phyloP scores from a whole-genome alignment of 1,140 invertebrate genomes.

The Uloborus diversus region DNA sequence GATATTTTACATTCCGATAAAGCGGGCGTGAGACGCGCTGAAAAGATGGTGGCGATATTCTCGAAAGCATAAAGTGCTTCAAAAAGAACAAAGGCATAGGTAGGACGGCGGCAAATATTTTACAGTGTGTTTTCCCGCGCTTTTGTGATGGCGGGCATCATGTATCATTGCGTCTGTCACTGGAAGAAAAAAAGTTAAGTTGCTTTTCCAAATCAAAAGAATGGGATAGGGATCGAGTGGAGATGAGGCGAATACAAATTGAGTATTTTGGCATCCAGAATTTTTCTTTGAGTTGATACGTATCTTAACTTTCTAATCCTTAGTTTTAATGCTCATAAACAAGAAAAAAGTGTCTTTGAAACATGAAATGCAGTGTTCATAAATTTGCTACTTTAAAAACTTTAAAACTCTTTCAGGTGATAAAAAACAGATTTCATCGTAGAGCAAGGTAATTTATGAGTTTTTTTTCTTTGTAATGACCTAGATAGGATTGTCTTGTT shows the following conservation, averaged over 20 bases:
- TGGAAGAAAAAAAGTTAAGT: constrained; percentile 1
- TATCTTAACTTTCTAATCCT: too few species aligned
- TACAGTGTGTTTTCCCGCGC: constrained; percentile 33
- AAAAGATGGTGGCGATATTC: constrained; percentile 19
- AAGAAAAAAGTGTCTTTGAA: too few species aligned
- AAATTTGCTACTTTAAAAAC: too few species aligned
- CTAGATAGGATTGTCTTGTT: too few species aligned
- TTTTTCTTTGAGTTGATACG: too few species aligned
- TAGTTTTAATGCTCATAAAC: too few species aligned
- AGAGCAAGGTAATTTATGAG: too few species aligned
- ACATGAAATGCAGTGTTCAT: too few species aligned
- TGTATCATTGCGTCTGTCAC: constrained; percentile 35
- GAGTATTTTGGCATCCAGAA: too few species aligned
- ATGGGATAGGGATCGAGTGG: neutral
- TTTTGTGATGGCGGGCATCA: constrained; percentile 33
- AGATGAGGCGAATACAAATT: neutral
- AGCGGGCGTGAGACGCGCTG: constrained; percentile 14
- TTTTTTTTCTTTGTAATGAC: too few species aligned
- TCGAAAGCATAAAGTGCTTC: constrained; percentile 34
- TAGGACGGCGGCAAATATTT: constrained; percentile 35
- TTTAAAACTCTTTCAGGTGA: too few species aligned
- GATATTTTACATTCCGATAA: constrained; percentile 56
- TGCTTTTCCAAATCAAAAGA: neutral
- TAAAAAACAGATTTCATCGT: too few species aligned
- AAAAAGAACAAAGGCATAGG: constrained; percentile 38